These are phyloP conservation scores for Melanogrammus aeglefinus DNA, from an alignment of 2,797 vertebrate genomes.

Conservation along the genomic window DNA sequence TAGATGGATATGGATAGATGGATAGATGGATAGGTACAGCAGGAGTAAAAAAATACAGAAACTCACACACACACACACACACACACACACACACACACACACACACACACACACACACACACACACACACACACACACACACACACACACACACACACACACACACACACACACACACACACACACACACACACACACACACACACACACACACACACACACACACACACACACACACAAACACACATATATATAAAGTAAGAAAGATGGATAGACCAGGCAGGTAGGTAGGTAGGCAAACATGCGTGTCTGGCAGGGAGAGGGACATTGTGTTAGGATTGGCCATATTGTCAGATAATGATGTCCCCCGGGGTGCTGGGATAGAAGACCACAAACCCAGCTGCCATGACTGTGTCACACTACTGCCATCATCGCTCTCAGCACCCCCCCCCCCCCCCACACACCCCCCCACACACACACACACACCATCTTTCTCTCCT, in stretches of 20 bases:
- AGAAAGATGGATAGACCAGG: conserved; percentile 51
- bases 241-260: conserved; percentile 25
- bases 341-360: conserved; percentile 76
- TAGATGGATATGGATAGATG: too few species aligned
- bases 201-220: too few species aligned
- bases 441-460: neutral
- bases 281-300: conserved; percentile 47
- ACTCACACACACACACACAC: too few species aligned
- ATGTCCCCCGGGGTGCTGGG: conserved; percentile 67
- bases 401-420: conserved; percentile 64
- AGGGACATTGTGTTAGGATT: conserved; percentile 70
- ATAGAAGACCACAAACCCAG: conserved; percentile 66
- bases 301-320: conserved; percentile 61
- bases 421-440: conserved; percentile 61
- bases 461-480: neutral
- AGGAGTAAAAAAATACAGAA: too few species aligned
- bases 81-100: too few species aligned
- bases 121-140: too few species aligned
- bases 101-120: too few species aligned
- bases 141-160: too few species aligned
- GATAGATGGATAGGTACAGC: too few species aligned
- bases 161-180: too few species aligned
- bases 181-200: neutral
- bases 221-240: too few species aligned
- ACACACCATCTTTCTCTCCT: conserved; percentile 38